Conservation (phyloP, 2,888 invertebrate species). For the Callosobruchus maculatus region DNA sequence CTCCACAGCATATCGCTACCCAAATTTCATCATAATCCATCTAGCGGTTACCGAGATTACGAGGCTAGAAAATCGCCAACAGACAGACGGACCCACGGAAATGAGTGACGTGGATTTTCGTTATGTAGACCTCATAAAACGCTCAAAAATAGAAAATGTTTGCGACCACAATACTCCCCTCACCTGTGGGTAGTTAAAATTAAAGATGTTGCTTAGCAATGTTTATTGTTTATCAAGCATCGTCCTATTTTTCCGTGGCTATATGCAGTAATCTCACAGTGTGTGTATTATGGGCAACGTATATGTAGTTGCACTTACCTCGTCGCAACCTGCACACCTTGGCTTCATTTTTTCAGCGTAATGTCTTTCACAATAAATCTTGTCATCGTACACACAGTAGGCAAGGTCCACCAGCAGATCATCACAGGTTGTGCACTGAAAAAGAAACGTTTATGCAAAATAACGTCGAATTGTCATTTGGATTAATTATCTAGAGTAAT, state of each 20-base stretch:
- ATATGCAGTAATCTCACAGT: not conserved
- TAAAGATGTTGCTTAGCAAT: too few species aligned
- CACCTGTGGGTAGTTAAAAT: too few species aligned
- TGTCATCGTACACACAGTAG: conserved; percentile 88
- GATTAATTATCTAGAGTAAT: not conserved
- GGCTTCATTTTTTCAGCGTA: conserved; percentile 96
- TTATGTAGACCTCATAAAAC: too few species aligned
- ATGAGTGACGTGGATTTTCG: too few species aligned
- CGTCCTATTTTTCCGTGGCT: not conserved
- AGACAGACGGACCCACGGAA: too few species aligned
- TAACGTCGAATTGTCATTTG: not conserved
- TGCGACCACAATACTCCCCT: too few species aligned
- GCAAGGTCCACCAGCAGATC: conserved; percentile 94
- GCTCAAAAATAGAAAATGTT: too few species aligned
- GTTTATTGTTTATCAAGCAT: too few species aligned
- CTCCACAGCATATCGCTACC: too few species aligned
- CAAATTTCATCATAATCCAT: too few species aligned
- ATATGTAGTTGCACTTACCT: conserved; percentile 65
- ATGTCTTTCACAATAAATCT: conserved; percentile 89
- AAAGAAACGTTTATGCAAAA: conserved; percentile 4
- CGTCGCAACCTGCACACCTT: conserved; percentile 94
- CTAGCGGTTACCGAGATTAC: too few species aligned
- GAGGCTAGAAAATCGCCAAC: too few species aligned
- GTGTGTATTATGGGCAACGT: not conserved
- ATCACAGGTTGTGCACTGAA: conserved; percentile 75